Conservation (phyloP, 2,797 vertebrate genomes). For the Botia kubotai region DNA sequence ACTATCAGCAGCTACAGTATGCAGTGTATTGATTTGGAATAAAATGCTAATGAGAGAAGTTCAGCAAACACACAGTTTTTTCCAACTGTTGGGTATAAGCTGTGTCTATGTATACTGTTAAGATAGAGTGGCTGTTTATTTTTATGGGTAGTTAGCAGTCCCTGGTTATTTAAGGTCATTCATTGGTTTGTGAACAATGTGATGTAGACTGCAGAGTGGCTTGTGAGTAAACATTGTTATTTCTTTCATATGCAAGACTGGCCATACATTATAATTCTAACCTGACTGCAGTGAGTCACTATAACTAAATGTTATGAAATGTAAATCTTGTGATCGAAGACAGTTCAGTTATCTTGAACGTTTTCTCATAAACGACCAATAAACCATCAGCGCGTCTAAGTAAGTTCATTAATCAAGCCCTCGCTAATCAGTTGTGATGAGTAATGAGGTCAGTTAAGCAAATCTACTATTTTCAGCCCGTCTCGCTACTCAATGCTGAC, state of each 20-base stretch:
- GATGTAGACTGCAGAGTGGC: too few relatives aligned
- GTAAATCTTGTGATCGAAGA: slow-evolving; percentile 34
- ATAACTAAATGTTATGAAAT: slow-evolving; percentile 26
- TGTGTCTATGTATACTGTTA: too few relatives aligned
- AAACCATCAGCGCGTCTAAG: slow-evolving; percentile 32
- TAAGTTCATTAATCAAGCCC: slow-evolving; percentile 49
- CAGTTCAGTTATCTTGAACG: slow-evolving; percentile 28
- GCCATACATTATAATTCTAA: neutral
- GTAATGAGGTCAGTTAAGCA: slow-evolving; percentile 48
- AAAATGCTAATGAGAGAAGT: too few relatives aligned
- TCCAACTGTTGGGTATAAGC: too few relatives aligned
- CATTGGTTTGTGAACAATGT: too few relatives aligned
- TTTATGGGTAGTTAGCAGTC: too few relatives aligned
- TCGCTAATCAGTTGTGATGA: slow-evolving; percentile 29
- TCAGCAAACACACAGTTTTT: too few relatives aligned
- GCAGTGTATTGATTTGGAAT: too few relatives aligned
- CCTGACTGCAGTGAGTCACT: neutral
- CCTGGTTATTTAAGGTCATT: too few relatives aligned
- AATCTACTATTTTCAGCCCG: slow-evolving; percentile 37
- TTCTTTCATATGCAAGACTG: neutral
- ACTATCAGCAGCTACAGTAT: too few relatives aligned
- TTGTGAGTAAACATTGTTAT: neutral
- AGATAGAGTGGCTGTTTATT: too few relatives aligned
- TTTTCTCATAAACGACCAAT: slow-evolving; percentile 28
- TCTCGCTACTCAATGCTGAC: neutral